A percentile compares a stretch with the other conserved stretches of the same genome.
phyloP scores from a whole-genome alignment of 2,113 vertebrate species.

The Oxyura jamaicensis region DNA sequence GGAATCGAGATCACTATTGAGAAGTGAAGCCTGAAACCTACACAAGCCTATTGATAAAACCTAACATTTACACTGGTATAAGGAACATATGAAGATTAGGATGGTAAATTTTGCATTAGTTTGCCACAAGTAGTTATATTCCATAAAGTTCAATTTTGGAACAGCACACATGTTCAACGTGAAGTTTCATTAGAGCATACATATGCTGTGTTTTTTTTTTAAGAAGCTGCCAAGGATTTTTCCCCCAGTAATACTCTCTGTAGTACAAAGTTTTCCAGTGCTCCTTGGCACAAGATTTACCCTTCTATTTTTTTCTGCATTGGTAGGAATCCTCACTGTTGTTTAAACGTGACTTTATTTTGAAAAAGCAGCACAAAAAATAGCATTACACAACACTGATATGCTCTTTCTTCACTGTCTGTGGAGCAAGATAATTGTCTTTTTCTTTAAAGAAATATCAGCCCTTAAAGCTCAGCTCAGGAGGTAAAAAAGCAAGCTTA shows the following conservation, averaged over 20 bases:
- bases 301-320: not conserved
- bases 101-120: not conserved
- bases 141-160: not conserved
- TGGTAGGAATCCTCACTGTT: not conserved
- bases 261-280: not conserved
- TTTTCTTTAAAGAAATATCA: not conserved
- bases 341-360: not conserved
- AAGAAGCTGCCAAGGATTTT: not conserved
- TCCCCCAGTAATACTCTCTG: not conserved
- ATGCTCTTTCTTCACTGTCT: not conserved
- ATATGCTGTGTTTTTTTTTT: not conserved
- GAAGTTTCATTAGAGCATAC: not conserved
- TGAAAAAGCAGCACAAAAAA: not conserved
- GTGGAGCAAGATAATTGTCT: not conserved
- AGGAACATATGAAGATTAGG: not conserved
- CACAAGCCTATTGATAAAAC: not conserved
- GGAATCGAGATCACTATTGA: not conserved
- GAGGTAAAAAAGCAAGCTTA: not conserved
- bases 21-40: not conserved
- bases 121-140: not conserved
- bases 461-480: not conserved
- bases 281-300: not conserved
- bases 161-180: not conserved
- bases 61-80: not conserved
- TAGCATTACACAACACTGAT: not conserved